These are phyloP conservation scores for Troides helena DNA, from an alignment of 2,888 invertebrate genomes.

Conservation along the genomic window DNA sequence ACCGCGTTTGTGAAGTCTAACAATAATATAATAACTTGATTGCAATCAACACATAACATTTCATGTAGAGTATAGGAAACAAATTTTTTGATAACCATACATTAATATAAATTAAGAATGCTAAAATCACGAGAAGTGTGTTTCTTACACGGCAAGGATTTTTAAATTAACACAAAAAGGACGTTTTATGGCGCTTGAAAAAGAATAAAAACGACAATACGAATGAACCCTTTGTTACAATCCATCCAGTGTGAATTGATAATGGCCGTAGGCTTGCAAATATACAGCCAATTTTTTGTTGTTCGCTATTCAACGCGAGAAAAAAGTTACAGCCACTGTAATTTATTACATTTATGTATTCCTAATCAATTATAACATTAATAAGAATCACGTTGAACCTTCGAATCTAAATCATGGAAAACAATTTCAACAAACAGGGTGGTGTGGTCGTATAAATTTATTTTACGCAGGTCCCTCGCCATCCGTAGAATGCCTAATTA, in stretches of 20 bases:
- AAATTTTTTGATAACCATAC: not conserved
- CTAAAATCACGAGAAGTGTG: slow-evolving; percentile 12
- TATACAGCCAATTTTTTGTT: slow-evolving; percentile 29
- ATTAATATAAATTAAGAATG: slow-evolving; percentile 5
- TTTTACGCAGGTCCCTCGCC: slow-evolving; percentile 59
- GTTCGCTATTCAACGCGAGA: slow-evolving; percentile 49
- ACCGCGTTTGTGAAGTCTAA: slow-evolving; percentile 48
- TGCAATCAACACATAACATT: slow-evolving; percentile 6
- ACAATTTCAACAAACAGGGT: slow-evolving; percentile 62
- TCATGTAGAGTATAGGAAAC: not conserved
- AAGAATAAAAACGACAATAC: slow-evolving; percentile 55
- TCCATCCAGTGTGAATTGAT: slow-evolving; percentile 69
- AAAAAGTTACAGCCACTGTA: slow-evolving; percentile 15
- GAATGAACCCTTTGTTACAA: slow-evolving; percentile 63
- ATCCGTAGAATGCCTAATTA: slow-evolving; percentile 64
- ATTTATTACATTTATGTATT: slow-evolving; percentile 1
- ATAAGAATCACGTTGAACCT: slow-evolving; percentile 45
- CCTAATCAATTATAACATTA: slow-evolving; percentile 16
- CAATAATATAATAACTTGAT: slow-evolving; percentile 49
- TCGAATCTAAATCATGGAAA: slow-evolving; percentile 60
- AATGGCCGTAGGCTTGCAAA: slow-evolving; percentile 49
- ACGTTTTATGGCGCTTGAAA: slow-evolving; percentile 52
- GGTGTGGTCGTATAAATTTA: slow-evolving; percentile 66
- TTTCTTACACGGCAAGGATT: slow-evolving; percentile 5
- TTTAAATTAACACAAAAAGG: slow-evolving; percentile 44